Evolutionary conservation across 2,113 vertebrate genomes (phyloP).

Genomic region (Melanerpes aurifrons): DNA sequence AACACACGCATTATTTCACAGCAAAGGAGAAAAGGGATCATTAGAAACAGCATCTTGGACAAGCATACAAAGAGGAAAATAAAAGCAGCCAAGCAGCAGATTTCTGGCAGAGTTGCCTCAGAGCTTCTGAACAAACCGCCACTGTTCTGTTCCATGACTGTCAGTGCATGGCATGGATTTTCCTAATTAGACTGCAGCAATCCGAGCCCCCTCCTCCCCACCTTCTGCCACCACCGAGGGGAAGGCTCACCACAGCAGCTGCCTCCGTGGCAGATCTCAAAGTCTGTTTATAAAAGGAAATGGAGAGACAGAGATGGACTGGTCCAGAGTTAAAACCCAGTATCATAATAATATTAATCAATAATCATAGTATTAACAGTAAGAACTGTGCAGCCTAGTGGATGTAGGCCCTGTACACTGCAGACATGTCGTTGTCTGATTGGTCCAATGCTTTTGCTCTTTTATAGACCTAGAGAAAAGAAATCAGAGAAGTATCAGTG

Average conservation of each 20-base stretch:
- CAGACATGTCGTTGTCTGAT: slow-evolving; percentile 98
- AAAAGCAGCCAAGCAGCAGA: slow-evolving; percentile 76
- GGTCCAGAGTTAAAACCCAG: slow-evolving; percentile 82
- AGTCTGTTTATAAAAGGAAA: slow-evolving; percentile 80
- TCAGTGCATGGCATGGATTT: slow-evolving; percentile 63
- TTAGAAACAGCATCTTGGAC: slow-evolving; percentile 60
- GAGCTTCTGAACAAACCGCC: slow-evolving; percentile 53
- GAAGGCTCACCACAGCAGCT: slow-evolving; percentile 69
- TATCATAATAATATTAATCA: slow-evolving; percentile 75
- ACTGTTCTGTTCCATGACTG: slow-evolving; percentile 66
- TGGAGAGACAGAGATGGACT: slow-evolving; percentile 79
- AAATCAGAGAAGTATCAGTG: slow-evolving; percentile 23
- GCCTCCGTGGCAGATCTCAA: slow-evolving; percentile 72
- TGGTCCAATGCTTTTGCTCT: slow-evolving; percentile 99
- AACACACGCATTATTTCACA: slow-evolving; percentile 41
- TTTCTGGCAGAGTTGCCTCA: slow-evolving; percentile 61
- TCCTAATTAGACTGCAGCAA: slow-evolving; percentile 58
- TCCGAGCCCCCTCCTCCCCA: slow-evolving; percentile 59
- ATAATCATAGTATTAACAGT: slow-evolving; percentile 74
- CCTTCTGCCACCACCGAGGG: slow-evolving; percentile 47
- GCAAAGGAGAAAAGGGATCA: slow-evolving; percentile 57
- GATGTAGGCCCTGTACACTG: slow-evolving; percentile 98
- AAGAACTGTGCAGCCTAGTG: slow-evolving; percentile 83
- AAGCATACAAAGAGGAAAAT: slow-evolving; percentile 57
- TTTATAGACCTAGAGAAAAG: slow-evolving; percentile 91